Base-by-base conservation (phyloP, 2,113 vertebrate genomes). In the Percopsis transmontana region DNA sequence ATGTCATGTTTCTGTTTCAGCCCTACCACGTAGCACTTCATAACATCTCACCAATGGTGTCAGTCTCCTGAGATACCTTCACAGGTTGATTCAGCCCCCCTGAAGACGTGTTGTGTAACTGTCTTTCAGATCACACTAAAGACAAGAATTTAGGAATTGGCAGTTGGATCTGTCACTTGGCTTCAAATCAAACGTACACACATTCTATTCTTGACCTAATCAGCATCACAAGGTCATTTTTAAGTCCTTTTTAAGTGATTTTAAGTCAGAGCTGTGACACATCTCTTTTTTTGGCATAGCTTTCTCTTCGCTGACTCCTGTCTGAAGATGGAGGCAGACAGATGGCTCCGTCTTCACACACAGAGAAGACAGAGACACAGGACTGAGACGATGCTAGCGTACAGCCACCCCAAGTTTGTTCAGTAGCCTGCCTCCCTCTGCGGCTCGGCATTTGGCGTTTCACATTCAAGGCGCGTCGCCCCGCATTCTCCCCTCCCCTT, bases 391-490 rank as follows among this genome's bases (percentile, higher is more conserved):
- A 47, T 72, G 41, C 71, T 23, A 68, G 56, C 72, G 44, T 76
- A 27, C 41, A 76, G 72, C 77, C 58, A 16, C 40, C 2, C 54
- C 51, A 70, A 80, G 64, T 79, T 81, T 83, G 44, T 74, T 68
- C 27, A 14, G 19, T 13, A 13, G 51, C 66, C 10, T 67, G 65
- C 57, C 55, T 80, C 58, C 66, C 57, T n/a, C 53, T 23, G 64
- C 45, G 23, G 68, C 86, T 82, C 73, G 72, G 82, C 70, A 44
- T 71, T 63, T 62, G 77, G 76, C 61, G 52, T 82, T 89, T 87
- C 70, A 70, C 77, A 90, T 91, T 88, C 90, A 80, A 59, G 72
- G 65, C 66, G 84, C 80, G 76, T 90, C 48, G 68, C 76, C 40
- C 81, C 86, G 77, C 81, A 65, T 69, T 76, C 68, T 64, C 48